Percentiles rank a stretch among this genome's conserved stretches.
phyloP scores from a whole-genome alignment of 1,140 invertebrate species.

The Bicyclus anynana region DNA sequence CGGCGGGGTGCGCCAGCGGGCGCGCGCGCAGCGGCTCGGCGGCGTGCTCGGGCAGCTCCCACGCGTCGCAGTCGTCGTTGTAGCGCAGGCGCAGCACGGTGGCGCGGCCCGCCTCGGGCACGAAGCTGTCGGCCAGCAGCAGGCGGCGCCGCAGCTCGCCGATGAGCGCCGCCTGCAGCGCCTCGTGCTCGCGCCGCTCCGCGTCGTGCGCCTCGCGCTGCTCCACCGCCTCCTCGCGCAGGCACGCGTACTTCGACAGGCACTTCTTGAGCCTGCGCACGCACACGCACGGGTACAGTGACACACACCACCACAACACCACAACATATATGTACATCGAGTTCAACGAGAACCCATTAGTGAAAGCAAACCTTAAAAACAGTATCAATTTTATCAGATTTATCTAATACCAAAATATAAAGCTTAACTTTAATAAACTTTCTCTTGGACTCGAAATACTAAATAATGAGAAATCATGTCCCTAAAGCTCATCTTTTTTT shows the following conservation, averaged over 20 bases:
- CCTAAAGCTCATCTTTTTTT: too few relatives aligned
- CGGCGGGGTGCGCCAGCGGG: slow-evolving; percentile 80
- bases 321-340: too few relatives aligned
- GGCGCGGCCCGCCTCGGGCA: slow-evolving; percentile 92
- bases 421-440: too few relatives aligned
- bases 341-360: too few relatives aligned
- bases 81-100: slow-evolving; percentile 89
- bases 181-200: slow-evolving; percentile 84
- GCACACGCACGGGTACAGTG: not conserved
- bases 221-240: slow-evolving; percentile 69
- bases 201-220: slow-evolving; percentile 70
- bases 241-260: slow-evolving; percentile 62
- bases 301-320: too few relatives aligned
- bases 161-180: slow-evolving; percentile 63
- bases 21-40: slow-evolving; percentile 74
- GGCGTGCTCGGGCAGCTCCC: slow-evolving; percentile 79
- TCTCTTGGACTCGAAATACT: too few relatives aligned
- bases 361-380: too few relatives aligned
- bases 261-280: slow-evolving; percentile 65
- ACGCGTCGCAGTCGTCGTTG: slow-evolving; percentile 93
- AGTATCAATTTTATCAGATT: too few relatives aligned
- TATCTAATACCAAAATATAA: too few relatives aligned
- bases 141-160: slow-evolving; percentile 86
- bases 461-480: too few relatives aligned
- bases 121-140: slow-evolving; percentile 97